Percentiles rank a stretch among this genome's conserved stretches.
Evolutionary conservation across 2,113 vertebrate species (phyloP).

Genomic region (Megaleporinus macrocephalus): DNA sequence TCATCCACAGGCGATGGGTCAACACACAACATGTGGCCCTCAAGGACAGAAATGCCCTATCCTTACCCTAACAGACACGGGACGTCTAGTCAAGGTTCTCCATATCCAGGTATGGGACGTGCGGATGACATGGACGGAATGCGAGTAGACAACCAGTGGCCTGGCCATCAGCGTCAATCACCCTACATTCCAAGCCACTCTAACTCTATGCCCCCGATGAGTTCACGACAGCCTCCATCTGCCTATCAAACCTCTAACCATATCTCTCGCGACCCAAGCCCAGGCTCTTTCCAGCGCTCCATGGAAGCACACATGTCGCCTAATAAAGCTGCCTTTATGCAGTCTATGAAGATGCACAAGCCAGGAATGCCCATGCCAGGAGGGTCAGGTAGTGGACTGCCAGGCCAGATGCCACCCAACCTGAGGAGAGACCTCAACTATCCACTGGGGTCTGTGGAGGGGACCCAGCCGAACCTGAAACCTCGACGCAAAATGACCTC

Average conservation of each 20-base stretch:
- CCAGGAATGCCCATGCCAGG: conserved; percentile 86
- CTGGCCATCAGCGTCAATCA: conserved; percentile 85
- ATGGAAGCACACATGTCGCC: conserved; percentile 94
- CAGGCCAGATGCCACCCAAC: conserved; percentile 80
- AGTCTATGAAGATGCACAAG: conserved; percentile 94
- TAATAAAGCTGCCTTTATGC: conserved; percentile 91
- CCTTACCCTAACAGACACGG: conserved; percentile 89
- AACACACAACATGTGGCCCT: conserved; percentile 92
- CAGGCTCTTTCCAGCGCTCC: conserved; percentile 93
- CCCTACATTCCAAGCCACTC: conserved; percentile 80
- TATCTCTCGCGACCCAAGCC: conserved; percentile 91
- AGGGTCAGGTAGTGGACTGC: conserved; percentile 81
- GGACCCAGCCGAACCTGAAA: conserved; percentile 89
- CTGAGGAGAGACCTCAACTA: conserved; percentile 91
- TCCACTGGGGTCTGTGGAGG: conserved; percentile 92
- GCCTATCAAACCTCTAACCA: conserved; percentile 90
- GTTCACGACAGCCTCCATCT: conserved; percentile 86
- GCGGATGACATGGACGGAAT: conserved; percentile 90
- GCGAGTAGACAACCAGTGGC: conserved; percentile 86
- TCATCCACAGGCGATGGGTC: conserved; percentile 80
- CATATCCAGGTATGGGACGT: conserved; percentile 87
- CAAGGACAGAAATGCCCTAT: conserved; percentile 92
- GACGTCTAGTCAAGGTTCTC: conserved; percentile 80
- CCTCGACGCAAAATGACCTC: conserved; percentile 93
- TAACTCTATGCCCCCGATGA: conserved; percentile 84